Evolutionary conservation across 2,888 invertebrate species (phyloP).

Genomic region (Atrina japonica): DNA sequence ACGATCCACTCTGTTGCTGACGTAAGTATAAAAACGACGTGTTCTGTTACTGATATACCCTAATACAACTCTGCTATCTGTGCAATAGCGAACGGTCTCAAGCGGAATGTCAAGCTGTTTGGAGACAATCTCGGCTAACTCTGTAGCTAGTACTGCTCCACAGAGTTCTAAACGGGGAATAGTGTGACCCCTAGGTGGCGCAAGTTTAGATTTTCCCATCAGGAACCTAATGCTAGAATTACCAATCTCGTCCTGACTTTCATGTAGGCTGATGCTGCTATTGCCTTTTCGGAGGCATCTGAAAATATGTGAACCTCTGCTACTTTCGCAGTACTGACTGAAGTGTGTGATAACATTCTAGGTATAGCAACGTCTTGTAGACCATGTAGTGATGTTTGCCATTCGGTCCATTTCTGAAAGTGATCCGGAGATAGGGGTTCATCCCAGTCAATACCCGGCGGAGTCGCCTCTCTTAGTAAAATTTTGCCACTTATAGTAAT

Average conservation of each 20-base stretch:
- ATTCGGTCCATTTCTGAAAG: slow-evolving; percentile 18
- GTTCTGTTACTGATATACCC: slow-evolving; percentile 45
- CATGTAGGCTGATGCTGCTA: slow-evolving; percentile 39
- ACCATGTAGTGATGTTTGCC: slow-evolving; percentile 31
- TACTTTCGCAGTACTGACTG: background rate
- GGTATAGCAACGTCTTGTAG: too few species aligned
- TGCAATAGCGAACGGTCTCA: slow-evolving; percentile 29
- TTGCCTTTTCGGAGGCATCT: slow-evolving; percentile 43
- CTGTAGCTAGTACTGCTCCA: too few species aligned
- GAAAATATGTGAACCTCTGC: slow-evolving; percentile 22
- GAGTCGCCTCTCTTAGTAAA: too few species aligned
- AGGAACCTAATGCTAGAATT: slow-evolving; percentile 28
- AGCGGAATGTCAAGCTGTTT: slow-evolving; percentile 31
- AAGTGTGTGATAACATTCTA: background rate
- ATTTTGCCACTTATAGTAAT: too few species aligned
- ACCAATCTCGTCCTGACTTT: slow-evolving; percentile 14
- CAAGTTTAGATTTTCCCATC: too few species aligned
- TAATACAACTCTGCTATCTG: too few species aligned
- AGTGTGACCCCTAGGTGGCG: too few species aligned
- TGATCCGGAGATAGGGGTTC: slow-evolving; percentile 24
- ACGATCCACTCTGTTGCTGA: slow-evolving; percentile 45
- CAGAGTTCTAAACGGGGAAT: too few species aligned
- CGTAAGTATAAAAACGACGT: too few species aligned
- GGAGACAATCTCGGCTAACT: slow-evolving; percentile 27
- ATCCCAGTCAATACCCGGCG: too few species aligned